phyloP scores from a whole-genome alignment of 64 coral and sea anemone genomes.

The Porites australiensis region DNA sequence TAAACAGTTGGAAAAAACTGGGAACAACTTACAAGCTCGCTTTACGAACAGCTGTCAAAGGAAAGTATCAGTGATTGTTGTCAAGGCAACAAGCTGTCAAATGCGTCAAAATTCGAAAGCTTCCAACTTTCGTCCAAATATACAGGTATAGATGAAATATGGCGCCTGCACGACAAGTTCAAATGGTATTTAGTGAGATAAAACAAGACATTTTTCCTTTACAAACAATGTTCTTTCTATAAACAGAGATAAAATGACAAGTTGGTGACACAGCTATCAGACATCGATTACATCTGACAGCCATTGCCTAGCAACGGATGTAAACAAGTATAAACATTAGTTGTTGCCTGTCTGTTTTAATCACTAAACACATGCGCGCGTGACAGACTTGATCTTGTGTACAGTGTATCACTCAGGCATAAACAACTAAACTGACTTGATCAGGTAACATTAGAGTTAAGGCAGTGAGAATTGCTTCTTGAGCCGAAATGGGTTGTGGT shows the following conservation, averaged over 20 bases:
- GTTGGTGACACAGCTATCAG: constrained; percentile 1
- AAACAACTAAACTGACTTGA: neutral
- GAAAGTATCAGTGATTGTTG: neutral
- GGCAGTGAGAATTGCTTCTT: neutral
- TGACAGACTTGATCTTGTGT: constrained; percentile 2
- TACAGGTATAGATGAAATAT: too few species aligned
- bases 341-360: constrained; percentile 3
- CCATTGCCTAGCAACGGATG: constrained; percentile 58
- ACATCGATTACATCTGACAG: constrained; percentile 47
- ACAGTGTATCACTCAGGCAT: neutral
- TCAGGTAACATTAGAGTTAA: neutral
- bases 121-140: too few species aligned
- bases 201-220: neutral
- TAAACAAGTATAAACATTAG: constrained; percentile 77
- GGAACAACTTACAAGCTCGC: too few species aligned
- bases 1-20: too few species aligned
- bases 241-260: constrained; percentile 13
- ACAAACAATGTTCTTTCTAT: constrained; percentile 18
- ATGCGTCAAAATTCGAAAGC: too few species aligned
- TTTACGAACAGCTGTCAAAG: too few species aligned
- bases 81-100: neutral
- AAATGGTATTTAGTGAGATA: neutral
- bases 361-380: constrained; percentile 7
- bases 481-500: constrained; percentile 51
- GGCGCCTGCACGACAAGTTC: neutral